Base-by-base conservation (phyloP, 2,113 vertebrate species). In the Mohoua ochrocephala region DNA sequence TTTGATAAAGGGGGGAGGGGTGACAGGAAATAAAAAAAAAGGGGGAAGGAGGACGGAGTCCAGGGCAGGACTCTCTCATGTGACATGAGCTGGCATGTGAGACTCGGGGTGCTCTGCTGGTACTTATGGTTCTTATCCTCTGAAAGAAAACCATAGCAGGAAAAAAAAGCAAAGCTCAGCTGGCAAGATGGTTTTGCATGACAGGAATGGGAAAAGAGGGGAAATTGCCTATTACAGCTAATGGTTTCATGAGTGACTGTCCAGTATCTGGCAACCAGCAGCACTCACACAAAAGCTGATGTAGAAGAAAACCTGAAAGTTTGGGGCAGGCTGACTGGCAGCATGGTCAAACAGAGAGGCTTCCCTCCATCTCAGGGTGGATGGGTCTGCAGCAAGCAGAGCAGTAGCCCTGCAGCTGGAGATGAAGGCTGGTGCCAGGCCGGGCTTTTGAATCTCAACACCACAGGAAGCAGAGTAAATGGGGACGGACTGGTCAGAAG, bases 181-280 rank as follows among this genome's bases (percentile, higher is more conserved):
- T 78, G 26, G 44, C 57, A 52, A 23, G 24, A 50, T 10, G 37
- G 39, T 37, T 82, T 82, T 87, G 69, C 33, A 13, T 35, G 26
- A 78, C 6, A 64, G 49, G 53, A 59, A 57, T 2, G 54, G 57
- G 13, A 52, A 33, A 37, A 81, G 47, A 84, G 49, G 15, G 65
- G 82, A 78, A 90, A 57, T 49, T 54, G 20, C 85, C 20, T 33
- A 17, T 37, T 87, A 15, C 41, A 70, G 22, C 28, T 54, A 68
- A 50, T 10, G 7, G 3, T 26, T 28, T 49, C 7, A 23, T 1
- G 1, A 47, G 37, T 7, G 22, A 61, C n/a, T 28, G 4, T 41
- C 44, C 56, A 61, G 22, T 39, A 10, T 61, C 45, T 70, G 53
- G 77, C 68, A 74, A 60, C 7, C 44, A 52, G 24, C 42, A 84